Base-by-base conservation (phyloP, 1,140 invertebrate species). In the Caenorhabditis remanei region DNA sequence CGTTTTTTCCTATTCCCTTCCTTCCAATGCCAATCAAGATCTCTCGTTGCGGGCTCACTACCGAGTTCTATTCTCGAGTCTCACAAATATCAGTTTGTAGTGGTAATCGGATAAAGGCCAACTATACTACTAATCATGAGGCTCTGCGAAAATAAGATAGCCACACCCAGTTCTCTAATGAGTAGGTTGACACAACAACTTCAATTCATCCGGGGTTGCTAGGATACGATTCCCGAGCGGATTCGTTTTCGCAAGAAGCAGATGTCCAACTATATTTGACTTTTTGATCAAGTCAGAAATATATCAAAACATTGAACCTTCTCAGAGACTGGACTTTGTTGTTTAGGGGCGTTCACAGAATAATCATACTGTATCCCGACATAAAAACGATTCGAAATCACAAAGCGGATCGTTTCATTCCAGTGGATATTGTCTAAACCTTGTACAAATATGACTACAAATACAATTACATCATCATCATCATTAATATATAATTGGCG, bases 401-500 rank as follows among this genome's bases (percentile, higher is more conserved):
- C 43, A 79, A 48, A 79, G 40, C 71, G n/a, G 46, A 50, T 79
- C 71, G 43, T 50, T 79, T 48, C 9, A 65, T 53, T 79, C 21
- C 19, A 24, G 4, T 24, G n/a, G n/a, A 79, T 79, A n/a, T 50
- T 19, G 40, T 48, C 40, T 8, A 79, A 67, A 50, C 71, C 19
- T 50, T 50, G 43, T 50, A 79, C n/a, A 79, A 79, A 79, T 79
- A 50, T 79, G 40, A 21, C n/a, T 50, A 79, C 46, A 79, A 32
- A 2, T 14, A 79, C 71, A 79, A 79, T 75, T 75, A 75, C 67
- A 75, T 79, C 43, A 79, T 46, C 65, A 71, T 32, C 32, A 32
- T 79, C 71, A 79, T 79, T 41, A 79, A 79, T 79, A 79, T 43
- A 79, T 79, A 79, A 79, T 79, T 79, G 71, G 46, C n/a, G 71